Conservation (phyloP, 2,888 invertebrate species). For the Ctena decussata region DNA sequence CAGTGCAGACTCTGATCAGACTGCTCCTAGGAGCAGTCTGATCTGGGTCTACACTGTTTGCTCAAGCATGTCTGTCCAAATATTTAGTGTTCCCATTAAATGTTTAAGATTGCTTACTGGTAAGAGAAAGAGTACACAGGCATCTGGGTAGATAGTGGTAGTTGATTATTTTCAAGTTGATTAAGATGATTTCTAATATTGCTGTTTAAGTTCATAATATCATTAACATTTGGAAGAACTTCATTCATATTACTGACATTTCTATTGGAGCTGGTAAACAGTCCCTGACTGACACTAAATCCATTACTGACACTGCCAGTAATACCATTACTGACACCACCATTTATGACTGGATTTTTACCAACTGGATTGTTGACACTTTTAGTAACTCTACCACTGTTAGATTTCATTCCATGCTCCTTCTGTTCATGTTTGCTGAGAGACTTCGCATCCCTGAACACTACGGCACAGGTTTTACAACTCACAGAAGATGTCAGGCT, state of each 20-base stretch:
- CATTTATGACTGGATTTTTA: background rate
- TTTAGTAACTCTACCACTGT: background rate
- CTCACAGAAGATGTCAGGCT: background rate
- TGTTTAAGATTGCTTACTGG: background rate
- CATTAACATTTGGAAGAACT: background rate
- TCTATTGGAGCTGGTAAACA: background rate
- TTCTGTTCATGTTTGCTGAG: slow-evolving; percentile 8
- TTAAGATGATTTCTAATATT: background rate
- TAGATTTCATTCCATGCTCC: background rate
- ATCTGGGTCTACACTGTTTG: background rate
- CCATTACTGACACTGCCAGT: background rate
- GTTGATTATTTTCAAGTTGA: background rate
- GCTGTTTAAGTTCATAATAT: background rate
- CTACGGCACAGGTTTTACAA: background rate
- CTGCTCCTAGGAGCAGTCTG: background rate
- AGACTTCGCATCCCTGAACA: slow-evolving; percentile 1
- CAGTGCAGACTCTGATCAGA: slow-evolving; percentile 13
- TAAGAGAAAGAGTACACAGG: background rate
- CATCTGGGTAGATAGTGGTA: background rate
- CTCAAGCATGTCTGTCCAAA: background rate
- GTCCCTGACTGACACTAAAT: background rate
- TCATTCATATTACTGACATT: background rate
- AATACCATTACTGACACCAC: background rate
- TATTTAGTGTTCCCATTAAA: background rate
- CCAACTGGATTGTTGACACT: background rate